Conservation (phyloP, 2,113 vertebrate species). For the Nipponia nippon region DNA sequence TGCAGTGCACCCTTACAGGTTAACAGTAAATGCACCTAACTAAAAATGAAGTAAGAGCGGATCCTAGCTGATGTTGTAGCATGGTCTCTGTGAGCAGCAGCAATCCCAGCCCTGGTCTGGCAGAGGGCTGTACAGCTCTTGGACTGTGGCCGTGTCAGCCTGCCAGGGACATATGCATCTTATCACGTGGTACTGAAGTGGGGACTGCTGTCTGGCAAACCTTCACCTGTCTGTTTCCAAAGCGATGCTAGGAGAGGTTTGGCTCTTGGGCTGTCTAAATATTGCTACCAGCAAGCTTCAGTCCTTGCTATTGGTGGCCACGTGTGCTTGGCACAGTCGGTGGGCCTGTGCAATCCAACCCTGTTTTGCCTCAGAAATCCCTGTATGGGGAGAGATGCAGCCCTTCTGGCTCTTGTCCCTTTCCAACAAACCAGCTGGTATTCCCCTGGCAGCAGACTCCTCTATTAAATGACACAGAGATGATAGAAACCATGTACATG, state of each 20-base stretch:
- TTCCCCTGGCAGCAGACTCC: background rate
- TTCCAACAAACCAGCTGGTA: background rate
- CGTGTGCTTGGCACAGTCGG: background rate
- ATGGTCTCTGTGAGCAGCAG: background rate
- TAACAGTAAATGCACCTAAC: background rate
- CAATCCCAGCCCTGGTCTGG: background rate
- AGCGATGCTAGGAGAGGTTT: background rate
- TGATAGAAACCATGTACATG: background rate
- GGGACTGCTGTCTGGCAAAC: background rate
- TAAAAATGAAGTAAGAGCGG: background rate
- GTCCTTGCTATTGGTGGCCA: background rate
- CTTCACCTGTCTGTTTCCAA: background rate
- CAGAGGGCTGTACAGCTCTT: background rate
- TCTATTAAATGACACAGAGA: background rate
- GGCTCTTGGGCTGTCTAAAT: background rate
- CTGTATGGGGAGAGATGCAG: background rate
- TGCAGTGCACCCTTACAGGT: background rate
- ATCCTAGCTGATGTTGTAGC: background rate
- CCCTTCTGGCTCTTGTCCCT: background rate
- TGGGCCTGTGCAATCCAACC: background rate
- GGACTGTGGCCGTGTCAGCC: background rate
- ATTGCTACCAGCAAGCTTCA: background rate
- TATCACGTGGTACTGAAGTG: background rate
- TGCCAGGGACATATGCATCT: background rate
- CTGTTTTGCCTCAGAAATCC: background rate